Evolutionary conservation across 2,888 invertebrate species (phyloP), one percentile per base, ranked within the genome.

Genomic region (Eupeodes luniger): DNA sequence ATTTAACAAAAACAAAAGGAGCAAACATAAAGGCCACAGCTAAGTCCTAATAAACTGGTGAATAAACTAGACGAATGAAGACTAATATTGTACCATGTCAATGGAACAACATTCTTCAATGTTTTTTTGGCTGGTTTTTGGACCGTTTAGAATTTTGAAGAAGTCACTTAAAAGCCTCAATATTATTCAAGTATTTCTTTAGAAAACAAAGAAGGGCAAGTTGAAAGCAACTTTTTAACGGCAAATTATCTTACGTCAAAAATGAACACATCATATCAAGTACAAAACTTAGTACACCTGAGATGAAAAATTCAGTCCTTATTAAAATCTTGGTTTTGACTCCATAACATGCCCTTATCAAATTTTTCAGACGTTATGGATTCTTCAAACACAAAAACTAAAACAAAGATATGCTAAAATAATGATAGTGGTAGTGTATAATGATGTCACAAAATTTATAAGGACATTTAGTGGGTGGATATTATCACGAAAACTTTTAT

Each of bases 391-490:
- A 55, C 53, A 12, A 61, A 44, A 51, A 40, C 51, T 19, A 49
- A 55, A 55, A 78, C 57, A 78, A 74, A 44, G 70, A 27, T 53
- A 47, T 67, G 7, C 6, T 9, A 9, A 40, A 40, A 5, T 40
- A 40, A 40, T 40, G 9, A 40, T 40, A 40, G 4, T 53, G 19
- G 16, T 19, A 7, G 16, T 78, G 78, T 78, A 51, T 81, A 40
- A 55, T 72, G 34, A 34, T 34, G 81, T 70, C 62, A 64, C 69
- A 72, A 74, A 86, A 86, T 78, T 82, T 86, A 78, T 82, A 75
- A 69, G 74, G 78, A 81, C 81, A 86, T 82, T 82, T 86, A 82
- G 85, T 78, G 75, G 81, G 77, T 9, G 66, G 78, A 86, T 86
- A 82, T 72, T 78, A 78, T 67, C 82, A 86, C 78, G 82, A 86